A percentile compares a stretch with the other conserved stretches of the same genome.
Evolutionary conservation across 1,140 invertebrate genomes (phyloP).

Genomic region (Zaprionus davidi): DNA sequence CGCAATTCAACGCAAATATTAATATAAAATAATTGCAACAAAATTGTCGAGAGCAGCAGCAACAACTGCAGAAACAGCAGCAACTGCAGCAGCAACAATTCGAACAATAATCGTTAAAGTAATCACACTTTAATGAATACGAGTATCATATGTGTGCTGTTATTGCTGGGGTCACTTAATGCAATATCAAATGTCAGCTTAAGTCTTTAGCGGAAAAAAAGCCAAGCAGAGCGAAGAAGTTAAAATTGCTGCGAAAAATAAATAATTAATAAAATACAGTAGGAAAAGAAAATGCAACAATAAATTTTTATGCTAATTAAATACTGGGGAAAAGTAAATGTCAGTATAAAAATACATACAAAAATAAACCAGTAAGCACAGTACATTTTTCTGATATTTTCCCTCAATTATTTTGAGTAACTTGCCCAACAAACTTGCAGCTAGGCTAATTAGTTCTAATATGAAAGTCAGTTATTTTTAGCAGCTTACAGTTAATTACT

Average conservation of each 20-base stretch:
- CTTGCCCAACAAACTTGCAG: not conserved
- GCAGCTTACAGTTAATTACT: not conserved
- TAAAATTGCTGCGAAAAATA: not conserved
- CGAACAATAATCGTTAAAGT: conserved; percentile 71
- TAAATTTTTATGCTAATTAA: not conserved
- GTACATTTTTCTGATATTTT: not conserved
- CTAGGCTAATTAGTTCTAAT: not conserved
- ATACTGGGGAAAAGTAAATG: not conserved
- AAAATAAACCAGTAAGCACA: not conserved
- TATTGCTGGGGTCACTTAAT: conserved; percentile 11
- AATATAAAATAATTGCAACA: conserved; percentile 61
- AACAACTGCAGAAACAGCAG: conserved; percentile 27
- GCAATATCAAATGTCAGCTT: conserved; percentile 2
- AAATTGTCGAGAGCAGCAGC: conserved; percentile 34
- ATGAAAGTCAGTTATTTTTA: not conserved
- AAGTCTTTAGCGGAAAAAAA: not conserved
- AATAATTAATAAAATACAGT: not conserved
- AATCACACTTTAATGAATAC: conserved; percentile 72
- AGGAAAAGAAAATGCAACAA: not conserved
- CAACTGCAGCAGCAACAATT: conserved; percentile 18
- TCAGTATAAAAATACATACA: too few relatives aligned
- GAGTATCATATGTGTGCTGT: conserved; percentile 63
- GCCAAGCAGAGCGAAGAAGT: not conserved
- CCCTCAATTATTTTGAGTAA: not conserved
- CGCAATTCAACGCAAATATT: conserved; percentile 61